A percentile compares a stretch with the other conserved stretches of the same genome.
Conservation (phyloP, 2,113 vertebrate genomes). For the Aphyosemion australe region DNA sequence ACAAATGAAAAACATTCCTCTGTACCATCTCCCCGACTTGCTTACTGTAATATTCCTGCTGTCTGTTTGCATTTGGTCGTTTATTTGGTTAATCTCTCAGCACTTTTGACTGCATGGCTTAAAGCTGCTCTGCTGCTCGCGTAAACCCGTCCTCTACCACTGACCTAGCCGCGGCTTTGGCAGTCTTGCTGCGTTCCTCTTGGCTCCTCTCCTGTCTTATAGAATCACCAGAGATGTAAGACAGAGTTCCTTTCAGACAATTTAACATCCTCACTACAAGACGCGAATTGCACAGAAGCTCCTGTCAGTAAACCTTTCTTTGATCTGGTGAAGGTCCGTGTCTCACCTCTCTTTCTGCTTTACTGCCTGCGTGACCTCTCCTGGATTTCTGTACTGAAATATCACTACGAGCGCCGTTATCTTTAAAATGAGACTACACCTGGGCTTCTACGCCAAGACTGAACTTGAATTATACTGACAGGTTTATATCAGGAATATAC, state of each 20-base stretch:
- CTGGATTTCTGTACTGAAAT: slow-evolving; percentile 36
- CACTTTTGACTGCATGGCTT: slow-evolving; percentile 26
- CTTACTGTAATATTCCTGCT: slow-evolving; percentile 10
- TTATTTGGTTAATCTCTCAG: slow-evolving; percentile 41
- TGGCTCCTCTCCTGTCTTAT: slow-evolving; percentile 44
- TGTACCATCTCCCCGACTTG: slow-evolving; percentile 20
- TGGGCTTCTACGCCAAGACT: slow-evolving; percentile 20
- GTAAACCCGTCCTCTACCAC: slow-evolving; percentile 15
- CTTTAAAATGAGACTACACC: slow-evolving; percentile 34
- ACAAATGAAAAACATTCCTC: slow-evolving; percentile 6
- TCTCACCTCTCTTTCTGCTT: slow-evolving; percentile 26
- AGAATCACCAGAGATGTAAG: slow-evolving; percentile 37
- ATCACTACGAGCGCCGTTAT: slow-evolving; percentile 38
- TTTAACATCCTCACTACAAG: slow-evolving; percentile 50
- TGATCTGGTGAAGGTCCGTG: slow-evolving; percentile 63
- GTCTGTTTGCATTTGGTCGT: slow-evolving; percentile 41
- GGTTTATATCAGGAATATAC: slow-evolving; percentile 54
- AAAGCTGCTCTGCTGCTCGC: slow-evolving; percentile 17
- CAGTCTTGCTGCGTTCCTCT: slow-evolving; percentile 17
- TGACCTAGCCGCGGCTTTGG: slow-evolving; percentile 1
- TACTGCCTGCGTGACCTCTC: slow-evolving; percentile 27
- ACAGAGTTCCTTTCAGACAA: slow-evolving; percentile 39
- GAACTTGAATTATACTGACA: slow-evolving; percentile 51
- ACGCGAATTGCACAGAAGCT: slow-evolving; percentile 37
- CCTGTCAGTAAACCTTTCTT: slow-evolving; percentile 56